Evolutionary conservation across 35 echinoderm and acorn worm species (phyloP).

Genomic region (Ptychodera flava): DNA sequence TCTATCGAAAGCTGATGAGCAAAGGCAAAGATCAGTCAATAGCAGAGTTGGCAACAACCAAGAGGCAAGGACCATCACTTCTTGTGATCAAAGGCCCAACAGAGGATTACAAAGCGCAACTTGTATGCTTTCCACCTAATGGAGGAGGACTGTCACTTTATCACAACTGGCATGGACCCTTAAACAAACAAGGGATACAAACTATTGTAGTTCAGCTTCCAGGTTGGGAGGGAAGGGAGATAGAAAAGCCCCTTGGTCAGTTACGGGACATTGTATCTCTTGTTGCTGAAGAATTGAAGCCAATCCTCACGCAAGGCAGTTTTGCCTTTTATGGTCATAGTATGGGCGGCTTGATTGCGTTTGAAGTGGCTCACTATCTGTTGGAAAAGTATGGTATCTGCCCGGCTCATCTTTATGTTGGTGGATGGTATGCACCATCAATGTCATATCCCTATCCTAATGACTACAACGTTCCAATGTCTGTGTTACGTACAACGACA

Average conservation of each 20-base stretch:
- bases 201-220: conserved; percentile 9
- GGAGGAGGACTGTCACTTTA: conserved; percentile 7
- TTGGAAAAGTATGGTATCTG: neutral
- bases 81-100: neutral
- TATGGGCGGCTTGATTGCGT: conserved; percentile 16
- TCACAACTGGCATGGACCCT: neutral
- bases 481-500: neutral
- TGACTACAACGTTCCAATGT: neutral
- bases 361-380: conserved; percentile 12
- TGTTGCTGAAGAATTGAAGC: neutral
- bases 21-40: neutral
- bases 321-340: conserved; percentile 22
- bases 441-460: neutral
- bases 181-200: neutral
- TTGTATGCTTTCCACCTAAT: conserved; percentile 13
- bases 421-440: conserved; percentile 13
- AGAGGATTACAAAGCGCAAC: neutral
- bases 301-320: neutral
- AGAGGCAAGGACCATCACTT: neutral
- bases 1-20: conserved; percentile 66
- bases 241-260: neutral
- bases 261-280: neutral
- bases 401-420: neutral
- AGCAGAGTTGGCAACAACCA: neutral
- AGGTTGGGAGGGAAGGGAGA: conserved; percentile 10